Conservation (phyloP, 1,140 invertebrate genomes). For the Dermatophagoides farinae region DNA sequence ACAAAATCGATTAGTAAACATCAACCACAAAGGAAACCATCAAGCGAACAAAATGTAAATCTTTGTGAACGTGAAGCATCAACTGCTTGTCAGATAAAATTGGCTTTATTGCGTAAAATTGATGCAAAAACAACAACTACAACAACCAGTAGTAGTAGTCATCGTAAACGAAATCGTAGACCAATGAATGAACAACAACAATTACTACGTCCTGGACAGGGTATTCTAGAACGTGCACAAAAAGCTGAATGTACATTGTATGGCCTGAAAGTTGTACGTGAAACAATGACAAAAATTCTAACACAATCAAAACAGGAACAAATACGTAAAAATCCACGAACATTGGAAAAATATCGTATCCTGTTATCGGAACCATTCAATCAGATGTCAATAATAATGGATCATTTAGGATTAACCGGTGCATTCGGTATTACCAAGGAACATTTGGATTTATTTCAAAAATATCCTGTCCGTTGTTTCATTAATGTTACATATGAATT, state of each 20-base stretch:
- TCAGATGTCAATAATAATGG: background rate
- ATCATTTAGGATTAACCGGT: background rate
- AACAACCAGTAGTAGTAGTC: too few species aligned
- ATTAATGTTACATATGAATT: background rate
- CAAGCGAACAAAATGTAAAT: too few species aligned
- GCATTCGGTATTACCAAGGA: background rate
- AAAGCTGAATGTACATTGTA: background rate
- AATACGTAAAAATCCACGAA: background rate
- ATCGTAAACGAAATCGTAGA: too few species aligned
- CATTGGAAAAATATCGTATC: background rate
- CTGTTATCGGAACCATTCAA: background rate
- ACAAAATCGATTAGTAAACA: too few species aligned
- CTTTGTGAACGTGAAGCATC: too few species aligned
- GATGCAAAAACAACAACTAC: too few species aligned
- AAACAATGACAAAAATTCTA: background rate
- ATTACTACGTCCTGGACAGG: background rate
- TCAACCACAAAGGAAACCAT: too few species aligned
- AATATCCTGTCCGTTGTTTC: background rate
- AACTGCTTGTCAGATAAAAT: too few species aligned
- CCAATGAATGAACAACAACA: too few species aligned
- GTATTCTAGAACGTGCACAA: background rate
- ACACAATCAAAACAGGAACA: background rate
- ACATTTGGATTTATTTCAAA: background rate
- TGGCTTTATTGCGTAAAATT: too few species aligned
- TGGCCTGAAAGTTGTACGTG: background rate